Conservation (phyloP, 2,888 invertebrate genomes). For the Aporophyla lueneburgensis region DNA sequence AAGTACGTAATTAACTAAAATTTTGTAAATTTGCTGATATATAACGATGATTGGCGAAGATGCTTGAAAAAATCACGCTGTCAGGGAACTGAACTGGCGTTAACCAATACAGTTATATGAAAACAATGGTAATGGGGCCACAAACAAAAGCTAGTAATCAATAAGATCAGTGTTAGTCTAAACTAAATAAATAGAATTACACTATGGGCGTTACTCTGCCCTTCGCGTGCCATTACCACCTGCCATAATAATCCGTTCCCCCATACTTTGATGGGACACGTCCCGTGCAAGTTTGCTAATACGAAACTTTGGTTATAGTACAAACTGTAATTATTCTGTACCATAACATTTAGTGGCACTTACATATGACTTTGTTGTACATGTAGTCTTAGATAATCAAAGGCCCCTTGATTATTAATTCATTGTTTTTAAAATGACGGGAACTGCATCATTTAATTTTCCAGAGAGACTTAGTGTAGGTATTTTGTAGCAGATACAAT, state of each 20-base stretch:
- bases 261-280: conserved; percentile 41
- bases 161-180: neutral
- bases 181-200: conserved; percentile 11
- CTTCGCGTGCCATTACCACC: conserved; percentile 16
- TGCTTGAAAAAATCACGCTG: too few relatives aligned
- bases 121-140: too few relatives aligned
- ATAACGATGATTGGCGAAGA: too few relatives aligned
- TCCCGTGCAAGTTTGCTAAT: conserved; percentile 36
- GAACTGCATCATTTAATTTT: neutral
- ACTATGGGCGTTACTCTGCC: neutral
- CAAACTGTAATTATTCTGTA: conserved; percentile 27
- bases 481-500: too few relatives aligned
- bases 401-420: too few relatives aligned
- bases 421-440: too few relatives aligned
- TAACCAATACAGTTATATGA: too few relatives aligned
- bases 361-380: neutral
- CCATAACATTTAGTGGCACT: conserved; percentile 31
- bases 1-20: too few relatives aligned
- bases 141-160: neutral
- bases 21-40: too few relatives aligned
- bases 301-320: conserved; percentile 43
- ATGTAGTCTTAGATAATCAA: conserved; percentile 4
- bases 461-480: too few relatives aligned
- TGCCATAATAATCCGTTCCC: conserved; percentile 19
- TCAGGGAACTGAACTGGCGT: too few relatives aligned